Evolutionary conservation across 2,888 invertebrate species (phyloP).

Genomic region (Philonicus albiceps): DNA sequence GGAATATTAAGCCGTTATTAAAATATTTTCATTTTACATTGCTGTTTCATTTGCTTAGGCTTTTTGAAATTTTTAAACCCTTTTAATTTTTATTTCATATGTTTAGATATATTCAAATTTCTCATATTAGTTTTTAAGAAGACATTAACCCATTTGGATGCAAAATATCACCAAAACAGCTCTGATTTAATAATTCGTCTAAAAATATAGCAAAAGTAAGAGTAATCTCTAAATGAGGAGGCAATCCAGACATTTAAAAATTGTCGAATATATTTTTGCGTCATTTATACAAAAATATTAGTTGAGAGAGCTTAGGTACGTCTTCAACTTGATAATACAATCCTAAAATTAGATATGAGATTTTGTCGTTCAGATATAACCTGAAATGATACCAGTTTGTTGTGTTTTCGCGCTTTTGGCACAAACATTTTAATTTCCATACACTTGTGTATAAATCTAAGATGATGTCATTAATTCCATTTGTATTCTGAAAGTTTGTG

Average conservation of each 20-base stretch:
- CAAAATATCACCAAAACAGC: not conserved
- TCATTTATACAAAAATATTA: slow-evolving; percentile 1
- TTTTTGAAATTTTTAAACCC: no score
- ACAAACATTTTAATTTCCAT: not conserved
- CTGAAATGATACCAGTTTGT: not conserved
- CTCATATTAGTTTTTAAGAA: not conserved
- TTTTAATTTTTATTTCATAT: not conserved
- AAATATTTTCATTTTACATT: no score
- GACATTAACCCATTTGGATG: not conserved
- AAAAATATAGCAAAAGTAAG: not conserved
- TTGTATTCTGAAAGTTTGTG: not conserved
- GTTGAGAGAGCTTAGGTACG: not conserved
- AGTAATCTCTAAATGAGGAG: not conserved
- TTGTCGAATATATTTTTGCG: not conserved
- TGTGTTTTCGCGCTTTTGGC: not conserved
- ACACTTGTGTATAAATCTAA: not conserved
- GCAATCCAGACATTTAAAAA: not conserved
- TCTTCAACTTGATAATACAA: not conserved
- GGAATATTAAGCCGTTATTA: no score
- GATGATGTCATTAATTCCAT: not conserved
- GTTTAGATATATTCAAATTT: no score
- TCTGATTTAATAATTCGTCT: not conserved
- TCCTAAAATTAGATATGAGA: not conserved
- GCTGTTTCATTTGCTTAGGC: no score
- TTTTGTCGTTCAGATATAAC: not conserved